phyloP scores from a whole-genome alignment of 2,113 vertebrate genomes.

The Nycticorax nycticorax region DNA sequence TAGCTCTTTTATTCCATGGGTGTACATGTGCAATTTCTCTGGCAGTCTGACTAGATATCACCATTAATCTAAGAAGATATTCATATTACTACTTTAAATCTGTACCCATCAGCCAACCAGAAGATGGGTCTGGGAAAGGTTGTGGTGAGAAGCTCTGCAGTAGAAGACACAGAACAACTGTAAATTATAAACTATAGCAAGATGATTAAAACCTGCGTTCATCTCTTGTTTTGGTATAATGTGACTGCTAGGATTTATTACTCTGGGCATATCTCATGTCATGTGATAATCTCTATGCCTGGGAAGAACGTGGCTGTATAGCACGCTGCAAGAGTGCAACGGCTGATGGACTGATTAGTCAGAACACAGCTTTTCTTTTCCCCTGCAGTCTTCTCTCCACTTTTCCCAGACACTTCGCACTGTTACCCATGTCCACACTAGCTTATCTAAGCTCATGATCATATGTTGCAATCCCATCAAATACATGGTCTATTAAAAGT shows the following conservation, averaged over 20 bases:
- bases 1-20: neutral
- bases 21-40: neutral
- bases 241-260: neutral
- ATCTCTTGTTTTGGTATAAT: neutral
- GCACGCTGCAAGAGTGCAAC: neutral
- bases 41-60: neutral
- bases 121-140: neutral
- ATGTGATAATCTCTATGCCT: neutral
- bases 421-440: neutral
- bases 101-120: neutral
- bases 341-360: neutral
- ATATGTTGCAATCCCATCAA: neutral
- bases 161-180: neutral
- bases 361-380: neutral
- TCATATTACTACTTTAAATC: neutral
- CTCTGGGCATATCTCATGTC: neutral
- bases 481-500: neutral
- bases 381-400: neutral
- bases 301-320: neutral
- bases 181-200: neutral
- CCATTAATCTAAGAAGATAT: neutral
- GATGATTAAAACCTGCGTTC: neutral
- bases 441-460: neutral
- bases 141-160: neutral
- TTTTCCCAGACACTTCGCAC: neutral